These are phyloP conservation scores for Sebastes ruberrimus DNA, from an alignment of 2,797 vertebrate genomes.

Conservation along the genomic window DNA sequence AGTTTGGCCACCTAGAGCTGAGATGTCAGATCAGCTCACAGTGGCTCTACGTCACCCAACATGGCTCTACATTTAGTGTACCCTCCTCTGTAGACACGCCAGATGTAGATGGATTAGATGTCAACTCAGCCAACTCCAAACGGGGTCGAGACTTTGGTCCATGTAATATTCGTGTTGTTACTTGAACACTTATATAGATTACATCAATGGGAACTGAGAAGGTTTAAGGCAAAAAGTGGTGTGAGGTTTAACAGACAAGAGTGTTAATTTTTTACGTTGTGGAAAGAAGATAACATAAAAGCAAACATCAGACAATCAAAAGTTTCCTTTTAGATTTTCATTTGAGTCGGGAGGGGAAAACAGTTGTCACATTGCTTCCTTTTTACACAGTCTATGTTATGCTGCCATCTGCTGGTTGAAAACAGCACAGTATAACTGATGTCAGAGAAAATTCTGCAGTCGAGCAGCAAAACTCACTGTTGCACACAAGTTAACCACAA, in stretches of 20 bases:
- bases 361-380: background rate
- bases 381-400: conserved; percentile 3
- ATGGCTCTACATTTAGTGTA: background rate
- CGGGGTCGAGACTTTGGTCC: background rate
- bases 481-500: background rate
- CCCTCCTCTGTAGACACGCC: background rate
- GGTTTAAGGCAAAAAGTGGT: background rate
- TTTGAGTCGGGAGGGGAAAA: background rate
- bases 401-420: conserved; percentile 71
- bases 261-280: background rate
- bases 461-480: background rate
- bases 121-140: background rate
- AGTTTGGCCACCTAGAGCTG: background rate
- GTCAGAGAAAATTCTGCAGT: background rate
- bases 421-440: background rate
- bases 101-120: background rate
- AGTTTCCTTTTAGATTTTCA: no score
- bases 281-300: background rate
- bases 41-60: background rate
- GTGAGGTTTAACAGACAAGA: background rate
- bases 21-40: background rate
- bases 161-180: background rate
- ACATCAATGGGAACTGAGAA: background rate
- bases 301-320: background rate
- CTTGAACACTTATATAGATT: background rate